These are phyloP conservation scores for Myiotriccus ornatus DNA, from an alignment of 2,797 vertebrate genomes.

Conservation along the genomic window DNA sequence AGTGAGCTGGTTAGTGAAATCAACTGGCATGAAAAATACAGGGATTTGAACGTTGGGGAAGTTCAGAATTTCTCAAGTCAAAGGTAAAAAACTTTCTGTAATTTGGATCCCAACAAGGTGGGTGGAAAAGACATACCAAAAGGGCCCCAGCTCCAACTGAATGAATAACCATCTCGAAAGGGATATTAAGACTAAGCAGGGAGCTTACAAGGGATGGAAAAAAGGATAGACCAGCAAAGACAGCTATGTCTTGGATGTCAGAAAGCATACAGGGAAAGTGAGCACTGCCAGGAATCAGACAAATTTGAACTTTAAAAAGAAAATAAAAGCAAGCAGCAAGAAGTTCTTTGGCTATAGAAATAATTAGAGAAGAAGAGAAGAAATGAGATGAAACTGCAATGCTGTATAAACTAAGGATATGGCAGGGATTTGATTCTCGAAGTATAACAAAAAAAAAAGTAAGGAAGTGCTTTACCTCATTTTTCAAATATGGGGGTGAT, in stretches of 20 bases:
- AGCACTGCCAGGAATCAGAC: conserved; percentile 22
- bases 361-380: not conserved
- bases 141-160: not conserved
- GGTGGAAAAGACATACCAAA: conserved; percentile 12
- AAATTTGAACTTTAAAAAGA: conserved; percentile 8
- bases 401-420: not conserved
- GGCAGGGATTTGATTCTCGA: not conserved
- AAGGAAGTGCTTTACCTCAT: not conserved
- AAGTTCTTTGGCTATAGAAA: not conserved
- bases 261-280: not conserved
- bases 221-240: not conserved
- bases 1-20: conserved; percentile 25
- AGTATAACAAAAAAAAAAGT: not conserved
- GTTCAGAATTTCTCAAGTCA: conserved; percentile 25
- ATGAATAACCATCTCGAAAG: conserved; percentile 15
- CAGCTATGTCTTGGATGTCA: not conserved
- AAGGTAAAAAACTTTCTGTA: conserved; percentile 13
- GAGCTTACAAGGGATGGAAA: conserved; percentile 41
- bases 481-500: not conserved
- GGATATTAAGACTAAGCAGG: conserved; percentile 36
- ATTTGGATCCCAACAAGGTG: conserved; percentile 5
- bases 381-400: not conserved
- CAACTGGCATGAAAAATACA: conserved; percentile 15
- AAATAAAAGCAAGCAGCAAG: conserved; percentile 11
- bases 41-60: conserved; percentile 7